Conservation (phyloP, 2,888 invertebrate genomes). For the Megamerina dolium region DNA sequence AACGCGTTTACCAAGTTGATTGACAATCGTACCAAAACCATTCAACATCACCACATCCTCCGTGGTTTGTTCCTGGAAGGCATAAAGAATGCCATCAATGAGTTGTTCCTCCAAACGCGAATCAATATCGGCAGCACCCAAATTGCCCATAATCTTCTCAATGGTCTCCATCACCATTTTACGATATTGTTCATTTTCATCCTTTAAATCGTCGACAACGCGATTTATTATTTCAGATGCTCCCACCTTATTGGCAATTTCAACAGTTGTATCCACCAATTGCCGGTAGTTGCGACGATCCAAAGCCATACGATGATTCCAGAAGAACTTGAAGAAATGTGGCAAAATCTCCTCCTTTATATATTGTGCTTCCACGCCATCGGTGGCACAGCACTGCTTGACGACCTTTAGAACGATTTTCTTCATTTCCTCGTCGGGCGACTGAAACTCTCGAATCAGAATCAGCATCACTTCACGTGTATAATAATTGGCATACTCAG, state of each 20-base stretch:
- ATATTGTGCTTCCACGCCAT: slow-evolving; percentile 98
- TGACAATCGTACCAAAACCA: slow-evolving; percentile 98
- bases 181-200: slow-evolving; percentile 98
- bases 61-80: slow-evolving; percentile 99
- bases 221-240: slow-evolving; percentile 98
- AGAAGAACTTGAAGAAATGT: slow-evolving; percentile 98
- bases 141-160: slow-evolving; percentile 95
- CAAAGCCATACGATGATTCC: slow-evolving; percentile 99
- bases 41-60: slow-evolving; percentile 99
- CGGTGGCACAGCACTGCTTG: slow-evolving; percentile 99
- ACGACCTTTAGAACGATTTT: slow-evolving; percentile 99
- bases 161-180: slow-evolving; percentile 99
- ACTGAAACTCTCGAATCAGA: slow-evolving; percentile 97
- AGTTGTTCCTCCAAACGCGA: slow-evolving; percentile 96
- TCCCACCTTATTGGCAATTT: slow-evolving; percentile 99
- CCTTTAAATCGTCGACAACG: slow-evolving; percentile 98
- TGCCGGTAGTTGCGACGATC: slow-evolving; percentile 96
- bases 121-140: slow-evolving; percentile 97
- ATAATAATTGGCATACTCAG: slow-evolving; percentile 99
- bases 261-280: slow-evolving; percentile 98
- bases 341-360: slow-evolving; percentile 99
- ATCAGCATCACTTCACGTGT: slow-evolving; percentile 92
- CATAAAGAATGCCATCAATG: slow-evolving; percentile 98
- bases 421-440: slow-evolving; percentile 99
- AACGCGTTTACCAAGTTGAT: slow-evolving; percentile 92